phyloP scores from a whole-genome alignment of 2,888 invertebrate species.

The Alcis repandata region DNA sequence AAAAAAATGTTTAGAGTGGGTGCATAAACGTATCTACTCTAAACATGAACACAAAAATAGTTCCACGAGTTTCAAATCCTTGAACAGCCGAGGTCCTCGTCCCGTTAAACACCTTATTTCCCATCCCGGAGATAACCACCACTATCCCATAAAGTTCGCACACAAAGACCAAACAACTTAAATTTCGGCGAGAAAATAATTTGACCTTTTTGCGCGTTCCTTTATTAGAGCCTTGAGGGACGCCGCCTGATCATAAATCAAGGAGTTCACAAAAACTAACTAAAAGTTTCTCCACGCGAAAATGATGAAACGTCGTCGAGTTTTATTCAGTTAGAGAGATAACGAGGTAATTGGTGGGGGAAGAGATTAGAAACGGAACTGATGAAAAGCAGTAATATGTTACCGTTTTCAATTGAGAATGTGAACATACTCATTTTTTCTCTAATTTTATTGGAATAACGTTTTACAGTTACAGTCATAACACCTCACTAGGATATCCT shows the following conservation, averaged over 20 bases:
- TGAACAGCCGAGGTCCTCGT: background rate
- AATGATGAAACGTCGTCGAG: slow-evolving; percentile 79
- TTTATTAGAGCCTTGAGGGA: slow-evolving; percentile 75
- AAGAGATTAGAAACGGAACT: background rate
- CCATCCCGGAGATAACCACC: slow-evolving; percentile 15
- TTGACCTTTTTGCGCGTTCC: slow-evolving; percentile 69
- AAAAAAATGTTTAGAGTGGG: no score
- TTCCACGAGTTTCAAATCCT: no score
- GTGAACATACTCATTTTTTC: no score
- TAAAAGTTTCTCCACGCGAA: slow-evolving; percentile 77
- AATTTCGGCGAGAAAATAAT: slow-evolving; percentile 70
- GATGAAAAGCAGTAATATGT: background rate
- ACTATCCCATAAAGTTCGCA: slow-evolving; percentile 49
- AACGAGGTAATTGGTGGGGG: slow-evolving; percentile 75
- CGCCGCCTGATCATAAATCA: slow-evolving; percentile 76
- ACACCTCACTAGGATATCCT: no score
- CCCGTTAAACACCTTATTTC: slow-evolving; percentile 1
- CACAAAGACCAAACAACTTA: slow-evolving; percentile 54
- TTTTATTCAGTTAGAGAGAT: slow-evolving; percentile 83
- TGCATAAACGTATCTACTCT: no score
- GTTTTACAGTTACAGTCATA: no score
- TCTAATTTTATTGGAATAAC: no score
- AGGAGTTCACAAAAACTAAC: slow-evolving; percentile 81
- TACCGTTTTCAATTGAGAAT: no score
- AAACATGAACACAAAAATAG: no score